phyloP scores from a whole-genome alignment of 1,140 invertebrate genomes.

The Spodoptera litura region DNA sequence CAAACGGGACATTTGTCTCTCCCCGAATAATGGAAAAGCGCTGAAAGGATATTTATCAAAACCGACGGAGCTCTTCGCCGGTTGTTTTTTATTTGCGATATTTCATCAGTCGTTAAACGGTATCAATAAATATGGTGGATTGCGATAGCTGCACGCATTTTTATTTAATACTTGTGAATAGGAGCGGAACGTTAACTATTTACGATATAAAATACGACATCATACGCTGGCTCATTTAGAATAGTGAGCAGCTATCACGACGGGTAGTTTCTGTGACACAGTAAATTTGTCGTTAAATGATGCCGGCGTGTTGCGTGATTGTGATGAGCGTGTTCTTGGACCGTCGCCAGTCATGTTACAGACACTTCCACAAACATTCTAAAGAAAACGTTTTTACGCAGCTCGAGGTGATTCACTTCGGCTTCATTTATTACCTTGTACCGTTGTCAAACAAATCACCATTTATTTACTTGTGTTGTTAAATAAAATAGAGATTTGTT shows the following conservation, averaged over 20 bases:
- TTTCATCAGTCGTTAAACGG: slow-evolving; percentile 63
- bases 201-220: slow-evolving; percentile 26
- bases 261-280: slow-evolving; percentile 61
- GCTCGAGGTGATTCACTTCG: slow-evolving; percentile 59
- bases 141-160: slow-evolving; percentile 40
- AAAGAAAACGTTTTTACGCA: slow-evolving; percentile 61
- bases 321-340: slow-evolving; percentile 73
- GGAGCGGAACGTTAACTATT: slow-evolving; percentile 19
- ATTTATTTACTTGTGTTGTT: slow-evolving; percentile 48
- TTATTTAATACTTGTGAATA: slow-evolving; percentile 24
- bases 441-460: slow-evolving; percentile 56
- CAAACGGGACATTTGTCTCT: slow-evolving; percentile 77
- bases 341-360: slow-evolving; percentile 64
- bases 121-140: slow-evolving; percentile 56
- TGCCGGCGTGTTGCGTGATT: slow-evolving; percentile 74
- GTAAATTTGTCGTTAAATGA: slow-evolving; percentile 76
- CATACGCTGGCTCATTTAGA: slow-evolving; percentile 47
- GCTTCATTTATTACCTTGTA: slow-evolving; percentile 61
- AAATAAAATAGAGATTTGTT: slow-evolving; percentile 55
- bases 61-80: slow-evolving; percentile 60
- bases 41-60: slow-evolving; percentile 81
- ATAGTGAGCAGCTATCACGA: slow-evolving; percentile 54
- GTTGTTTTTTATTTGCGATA: slow-evolving; percentile 65
- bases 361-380: slow-evolving; percentile 64
- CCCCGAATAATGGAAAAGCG: slow-evolving; percentile 73